Evolutionary conservation across 2,113 vertebrate species (phyloP).

Genomic region (Psephotus haematonotus): DNA sequence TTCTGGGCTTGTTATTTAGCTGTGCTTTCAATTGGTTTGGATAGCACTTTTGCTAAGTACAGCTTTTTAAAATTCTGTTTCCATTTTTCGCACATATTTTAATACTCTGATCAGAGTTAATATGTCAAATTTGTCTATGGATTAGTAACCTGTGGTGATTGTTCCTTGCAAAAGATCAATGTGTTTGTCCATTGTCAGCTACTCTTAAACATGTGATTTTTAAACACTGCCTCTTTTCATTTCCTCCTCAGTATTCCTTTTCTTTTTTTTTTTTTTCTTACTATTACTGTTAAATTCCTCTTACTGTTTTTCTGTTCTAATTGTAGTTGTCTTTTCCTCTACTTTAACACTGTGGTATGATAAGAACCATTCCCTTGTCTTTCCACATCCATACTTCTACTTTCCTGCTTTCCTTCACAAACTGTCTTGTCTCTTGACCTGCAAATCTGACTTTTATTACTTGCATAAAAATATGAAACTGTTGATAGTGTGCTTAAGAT

Average conservation of each 20-base stretch:
- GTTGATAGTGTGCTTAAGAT: neutral
- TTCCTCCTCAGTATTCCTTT: neutral
- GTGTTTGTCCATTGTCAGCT: neutral
- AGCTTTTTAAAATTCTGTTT: neutral
- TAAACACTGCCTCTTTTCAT: neutral
- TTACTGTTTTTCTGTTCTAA: neutral
- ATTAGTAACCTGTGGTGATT: neutral
- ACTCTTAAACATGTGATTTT: neutral
- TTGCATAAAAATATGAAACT: neutral
- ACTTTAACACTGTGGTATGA: neutral
- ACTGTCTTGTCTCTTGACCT: neutral
- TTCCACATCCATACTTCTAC: neutral
- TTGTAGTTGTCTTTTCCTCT: neutral
- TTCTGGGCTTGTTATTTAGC: neutral
- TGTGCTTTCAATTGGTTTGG: neutral
- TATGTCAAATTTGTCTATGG: neutral
- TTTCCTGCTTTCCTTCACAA: neutral
- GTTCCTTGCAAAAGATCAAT: neutral
- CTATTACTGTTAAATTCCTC: neutral
- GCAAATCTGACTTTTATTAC: neutral
- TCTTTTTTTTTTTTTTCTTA: neutral
- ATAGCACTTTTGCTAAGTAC: too few species aligned
- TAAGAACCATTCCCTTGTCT: neutral
- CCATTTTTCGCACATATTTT: neutral
- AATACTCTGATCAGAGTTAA: neutral